Evolutionary conservation across 2,113 vertebrate species (phyloP).

Genomic region (Haemorhous mexicanus): DNA sequence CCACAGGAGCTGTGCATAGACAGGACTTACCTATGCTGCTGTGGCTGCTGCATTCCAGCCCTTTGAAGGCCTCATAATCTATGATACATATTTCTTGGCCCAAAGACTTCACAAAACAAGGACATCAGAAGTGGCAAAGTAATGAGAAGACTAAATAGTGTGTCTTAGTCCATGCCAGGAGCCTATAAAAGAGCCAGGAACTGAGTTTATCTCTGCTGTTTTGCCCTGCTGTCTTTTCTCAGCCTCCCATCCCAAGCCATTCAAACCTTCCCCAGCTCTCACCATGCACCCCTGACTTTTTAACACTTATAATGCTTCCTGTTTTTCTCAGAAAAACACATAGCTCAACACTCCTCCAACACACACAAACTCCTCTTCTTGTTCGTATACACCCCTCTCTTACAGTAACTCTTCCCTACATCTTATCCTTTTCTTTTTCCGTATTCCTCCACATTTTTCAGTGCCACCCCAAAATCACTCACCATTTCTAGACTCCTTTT

Average conservation of each 20-base stretch:
- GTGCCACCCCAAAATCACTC: neutral
- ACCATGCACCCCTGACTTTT: neutral
- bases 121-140: neutral
- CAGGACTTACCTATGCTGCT: neutral
- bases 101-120: neutral
- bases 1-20: neutral
- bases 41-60: neutral
- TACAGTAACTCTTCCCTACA: neutral
- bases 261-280: neutral
- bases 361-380: neutral
- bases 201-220: neutral
- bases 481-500: neutral
- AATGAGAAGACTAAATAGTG: neutral
- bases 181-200: neutral
- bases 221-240: neutral
- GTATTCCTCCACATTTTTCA: neutral
- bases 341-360: neutral
- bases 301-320: neutral
- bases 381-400: neutral
- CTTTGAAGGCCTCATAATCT: neutral
- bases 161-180: neutral
- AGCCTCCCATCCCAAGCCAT: neutral
- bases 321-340: neutral
- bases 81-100: neutral
- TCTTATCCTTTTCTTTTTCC: neutral